Base-by-base conservation (phyloP, 2,888 invertebrate species). In the Sminthurides aquaticus region DNA sequence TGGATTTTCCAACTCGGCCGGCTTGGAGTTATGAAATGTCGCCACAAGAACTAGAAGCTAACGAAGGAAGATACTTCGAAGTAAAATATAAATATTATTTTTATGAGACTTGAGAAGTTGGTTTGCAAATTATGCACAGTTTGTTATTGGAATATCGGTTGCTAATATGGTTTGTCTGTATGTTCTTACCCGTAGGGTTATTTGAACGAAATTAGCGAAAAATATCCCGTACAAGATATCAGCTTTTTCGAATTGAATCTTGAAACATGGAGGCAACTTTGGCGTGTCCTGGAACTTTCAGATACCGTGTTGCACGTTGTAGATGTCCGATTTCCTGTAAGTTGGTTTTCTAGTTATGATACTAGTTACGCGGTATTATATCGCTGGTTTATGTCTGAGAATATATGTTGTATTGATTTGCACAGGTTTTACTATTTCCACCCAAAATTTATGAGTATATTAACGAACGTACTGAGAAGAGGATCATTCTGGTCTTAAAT, bases 231-330 rank as follows among this genome's bases (percentile, higher is more conserved):
- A 76, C 82, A 84, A 66, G 83, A 86, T 2, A 80, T 94, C 69
- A 91, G 93, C 58, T 89, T 91, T 76, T 94, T 93, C 78, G 96
- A 97, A 78, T 78, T 95, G 67, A 97, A 97, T 80, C 79, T 97
- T 73, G 96, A 97, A 80, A 96, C 96, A 0, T 97, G 96, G 96
- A 80, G 96, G 18, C 97, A 97, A 76, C 78, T 97, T 68, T 97
- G 97, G 97, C 81, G 97, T 49, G 96, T 97, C 0, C 77, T 94
- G 3, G 97, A 97, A 79, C 91, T 95, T 85, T 92, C 94, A 0
- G 96, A 97, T 76, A 82, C 97, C 28, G 77, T 96, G 18, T 80
- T 97, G 15, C 83, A 92, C 8, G 90, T 97, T 68, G 89, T 91
- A 0, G 97, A 97, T 78, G 88, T 93, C 57, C 82, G 94, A 76